Conservation (phyloP, 2,797 vertebrate genomes). For the Silurus aristotelis region DNA sequence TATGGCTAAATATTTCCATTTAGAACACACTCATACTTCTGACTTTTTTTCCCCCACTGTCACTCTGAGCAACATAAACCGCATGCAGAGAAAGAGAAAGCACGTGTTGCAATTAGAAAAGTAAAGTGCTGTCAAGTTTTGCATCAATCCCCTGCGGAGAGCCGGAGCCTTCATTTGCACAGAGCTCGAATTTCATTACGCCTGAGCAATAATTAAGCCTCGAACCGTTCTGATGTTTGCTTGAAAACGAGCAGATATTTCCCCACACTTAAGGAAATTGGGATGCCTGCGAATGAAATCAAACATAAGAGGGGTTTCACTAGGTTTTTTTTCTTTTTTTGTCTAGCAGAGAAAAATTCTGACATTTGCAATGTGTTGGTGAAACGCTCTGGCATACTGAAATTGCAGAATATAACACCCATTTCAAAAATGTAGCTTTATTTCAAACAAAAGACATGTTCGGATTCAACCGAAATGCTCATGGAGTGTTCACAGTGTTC, state of each 20-base stretch:
- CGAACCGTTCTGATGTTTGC: slow-evolving; percentile 45
- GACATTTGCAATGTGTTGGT: not conserved
- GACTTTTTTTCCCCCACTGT: not conserved
- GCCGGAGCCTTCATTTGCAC: slow-evolving; percentile 35
- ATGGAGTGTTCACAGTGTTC: not conserved
- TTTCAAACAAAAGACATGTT: not conserved
- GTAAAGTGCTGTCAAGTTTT: slow-evolving; percentile 41
- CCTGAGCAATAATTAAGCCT: slow-evolving; percentile 48
- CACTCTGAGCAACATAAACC: slow-evolving; percentile 15
- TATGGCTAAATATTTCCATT: not conserved
- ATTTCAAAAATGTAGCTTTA: not conserved
- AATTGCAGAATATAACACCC: not conserved
- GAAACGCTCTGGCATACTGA: not conserved
- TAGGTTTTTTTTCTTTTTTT: slow-evolving; percentile 17
- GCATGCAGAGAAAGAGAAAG: slow-evolving; percentile 1
- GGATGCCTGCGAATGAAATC: slow-evolving; percentile 18
- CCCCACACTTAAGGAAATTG: slow-evolving; percentile 32
- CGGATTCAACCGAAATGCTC: no score
- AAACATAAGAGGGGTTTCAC: slow-evolving; percentile 23
- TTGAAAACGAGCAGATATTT: slow-evolving; percentile 37
- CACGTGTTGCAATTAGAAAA: slow-evolving; percentile 43
- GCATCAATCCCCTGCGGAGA: slow-evolving; percentile 32
- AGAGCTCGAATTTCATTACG: slow-evolving; percentile 45
- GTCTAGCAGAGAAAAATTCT: no score
- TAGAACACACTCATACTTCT: not conserved